These are phyloP conservation scores for Mesorhabditis belari DNA, from an alignment of 2,888 invertebrate genomes.

Conservation along the genomic window DNA sequence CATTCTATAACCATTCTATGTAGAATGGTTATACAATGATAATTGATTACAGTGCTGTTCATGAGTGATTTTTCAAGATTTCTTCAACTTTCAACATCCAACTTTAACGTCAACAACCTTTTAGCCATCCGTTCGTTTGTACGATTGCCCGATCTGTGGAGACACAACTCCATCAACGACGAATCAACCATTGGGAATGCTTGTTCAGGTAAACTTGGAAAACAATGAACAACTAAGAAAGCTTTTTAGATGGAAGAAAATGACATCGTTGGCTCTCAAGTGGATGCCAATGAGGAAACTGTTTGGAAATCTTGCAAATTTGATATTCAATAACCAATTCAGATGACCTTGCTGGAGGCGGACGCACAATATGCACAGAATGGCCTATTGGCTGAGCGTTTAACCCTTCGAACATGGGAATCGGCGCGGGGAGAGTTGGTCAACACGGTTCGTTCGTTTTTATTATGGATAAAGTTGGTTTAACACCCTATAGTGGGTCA, in stretches of 20 bases:
- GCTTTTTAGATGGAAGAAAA: neutral
- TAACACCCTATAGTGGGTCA: too few relatives aligned
- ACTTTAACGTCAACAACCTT: too few relatives aligned
- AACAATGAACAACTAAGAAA: neutral
- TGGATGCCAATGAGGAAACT: neutral
- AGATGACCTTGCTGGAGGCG: neutral
- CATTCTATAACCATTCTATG: too few relatives aligned
- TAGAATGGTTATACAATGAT: too few relatives aligned
- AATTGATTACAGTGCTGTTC: neutral
- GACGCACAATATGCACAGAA: too few relatives aligned
- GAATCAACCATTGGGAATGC: constrained; percentile 30
- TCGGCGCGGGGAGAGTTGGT: too few relatives aligned
- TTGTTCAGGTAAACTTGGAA: constrained; percentile 8
- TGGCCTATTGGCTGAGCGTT: too few relatives aligned
- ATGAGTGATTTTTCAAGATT: neutral
- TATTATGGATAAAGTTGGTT: too few relatives aligned
- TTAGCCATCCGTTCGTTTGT: constrained; percentile 16
- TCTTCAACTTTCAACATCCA: neutral
- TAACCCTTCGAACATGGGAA: too few relatives aligned
- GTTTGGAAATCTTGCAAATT: neutral
- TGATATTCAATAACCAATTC: neutral
- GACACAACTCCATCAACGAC: constrained; percentile 24
- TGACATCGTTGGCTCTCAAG: neutral
- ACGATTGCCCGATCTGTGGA: constrained; percentile 46
- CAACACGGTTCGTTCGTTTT: too few relatives aligned